phyloP scores from a whole-genome alignment of 2,888 invertebrate genomes.

The Agapetus fuscipes region DNA sequence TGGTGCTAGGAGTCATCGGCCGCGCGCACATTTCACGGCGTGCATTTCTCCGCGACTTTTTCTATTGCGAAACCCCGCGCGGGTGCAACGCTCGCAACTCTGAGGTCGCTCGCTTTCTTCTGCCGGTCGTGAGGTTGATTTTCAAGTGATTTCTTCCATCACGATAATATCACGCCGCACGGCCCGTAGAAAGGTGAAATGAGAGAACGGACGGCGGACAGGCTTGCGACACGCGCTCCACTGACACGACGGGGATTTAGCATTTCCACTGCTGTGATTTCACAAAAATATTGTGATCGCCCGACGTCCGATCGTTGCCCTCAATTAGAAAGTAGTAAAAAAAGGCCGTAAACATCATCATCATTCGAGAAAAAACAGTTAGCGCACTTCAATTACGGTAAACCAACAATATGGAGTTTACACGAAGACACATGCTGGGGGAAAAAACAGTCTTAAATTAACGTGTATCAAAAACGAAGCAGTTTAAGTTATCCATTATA shows the following conservation, averaged over 20 bases:
- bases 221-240: conserved; percentile 41
- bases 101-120: conserved; percentile 47
- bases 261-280: conserved; percentile 16
- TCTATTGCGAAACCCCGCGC: conserved; percentile 42
- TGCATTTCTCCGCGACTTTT: conserved; percentile 15
- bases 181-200: conserved; percentile 20
- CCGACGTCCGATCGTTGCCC: conserved; percentile 14
- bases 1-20: neutral
- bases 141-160: too few species aligned
- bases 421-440: too few species aligned
- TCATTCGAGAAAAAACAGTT: neutral
- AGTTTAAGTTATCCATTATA: too few species aligned
- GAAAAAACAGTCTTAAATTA: too few species aligned
- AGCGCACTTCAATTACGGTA: neutral
- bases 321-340: conserved; percentile 14
- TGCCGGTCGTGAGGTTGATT: conserved; percentile 28
- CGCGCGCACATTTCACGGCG: neutral
- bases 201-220: conserved; percentile 37
- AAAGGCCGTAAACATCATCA: too few species aligned
- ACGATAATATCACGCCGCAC: too few species aligned
- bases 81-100: conserved; percentile 23
- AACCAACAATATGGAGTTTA: neutral
- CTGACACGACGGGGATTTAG: conserved; percentile 24
- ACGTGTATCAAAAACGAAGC: too few species aligned
- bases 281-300: conserved; percentile 12